Conservation (phyloP, 2,797 vertebrate species). For the Heteromormyrus szaboi region DNA sequence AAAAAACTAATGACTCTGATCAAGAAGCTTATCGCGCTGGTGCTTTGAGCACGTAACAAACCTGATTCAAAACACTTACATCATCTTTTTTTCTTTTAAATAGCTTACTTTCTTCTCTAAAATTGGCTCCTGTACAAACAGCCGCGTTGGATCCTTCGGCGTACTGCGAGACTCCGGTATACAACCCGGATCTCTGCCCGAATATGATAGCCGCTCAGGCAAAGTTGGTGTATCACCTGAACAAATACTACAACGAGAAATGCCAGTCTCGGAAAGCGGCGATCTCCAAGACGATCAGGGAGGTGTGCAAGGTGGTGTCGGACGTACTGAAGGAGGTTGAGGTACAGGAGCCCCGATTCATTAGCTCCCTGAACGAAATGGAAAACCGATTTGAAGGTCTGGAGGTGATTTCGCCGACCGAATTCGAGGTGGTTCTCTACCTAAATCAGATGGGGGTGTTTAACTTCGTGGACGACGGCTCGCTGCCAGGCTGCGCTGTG, state of each 20-base stretch:
- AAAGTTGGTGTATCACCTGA: constrained; percentile 82
- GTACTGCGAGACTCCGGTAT: constrained; percentile 89
- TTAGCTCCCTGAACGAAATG: constrained; percentile 82
- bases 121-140: constrained; percentile 98
- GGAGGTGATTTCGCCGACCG: constrained; percentile 78
- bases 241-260: constrained; percentile 85
- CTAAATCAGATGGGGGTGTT: constrained; percentile 86
- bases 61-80: constrained; percentile 40
- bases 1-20: constrained; percentile 32
- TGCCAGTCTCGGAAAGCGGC: constrained; percentile 81
- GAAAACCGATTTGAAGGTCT: constrained; percentile 81
- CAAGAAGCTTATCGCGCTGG: constrained; percentile 44
- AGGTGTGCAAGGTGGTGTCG: constrained; percentile 83
- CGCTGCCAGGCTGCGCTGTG: constrained; percentile 79
- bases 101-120: constrained; percentile 73
- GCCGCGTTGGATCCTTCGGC: constrained; percentile 93
- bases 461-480: constrained; percentile 85
- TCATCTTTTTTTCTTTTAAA: constrained; percentile 56
- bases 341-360: constrained; percentile 83
- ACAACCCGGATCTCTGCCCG: constrained; percentile 88
- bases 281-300: constrained; percentile 79
- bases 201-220: constrained; percentile 88
- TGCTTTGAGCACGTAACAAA: constrained; percentile 56
- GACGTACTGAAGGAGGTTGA: constrained; percentile 83
- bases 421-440: constrained; percentile 83